Conservation (phyloP, 1,140 invertebrate species). For the Macrobrachium rosenbergii region DNA sequence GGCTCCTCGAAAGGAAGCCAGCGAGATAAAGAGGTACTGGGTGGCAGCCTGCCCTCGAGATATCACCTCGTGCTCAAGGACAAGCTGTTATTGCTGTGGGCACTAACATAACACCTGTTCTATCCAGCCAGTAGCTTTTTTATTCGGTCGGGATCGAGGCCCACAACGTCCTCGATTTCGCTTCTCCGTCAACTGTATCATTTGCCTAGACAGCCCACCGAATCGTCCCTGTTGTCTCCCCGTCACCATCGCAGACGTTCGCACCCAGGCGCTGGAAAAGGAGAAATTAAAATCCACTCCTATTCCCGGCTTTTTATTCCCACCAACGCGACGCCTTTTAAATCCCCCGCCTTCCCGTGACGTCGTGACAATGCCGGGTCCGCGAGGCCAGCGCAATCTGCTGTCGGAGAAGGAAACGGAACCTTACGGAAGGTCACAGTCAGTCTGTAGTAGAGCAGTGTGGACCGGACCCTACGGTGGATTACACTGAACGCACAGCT, state of each 20-base stretch:
- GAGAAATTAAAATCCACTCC: neutral
- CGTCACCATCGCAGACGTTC: too few relatives aligned
- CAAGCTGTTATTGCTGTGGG: too few relatives aligned
- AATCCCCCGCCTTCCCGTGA: constrained; percentile 14
- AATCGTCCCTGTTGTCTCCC: too few relatives aligned
- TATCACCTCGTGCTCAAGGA: too few relatives aligned
- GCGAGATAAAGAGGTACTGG: neutral
- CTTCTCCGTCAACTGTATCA: too few relatives aligned
- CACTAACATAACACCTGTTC: too few relatives aligned
- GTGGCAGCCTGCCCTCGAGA: neutral
- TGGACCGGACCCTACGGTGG: constrained; percentile 21
- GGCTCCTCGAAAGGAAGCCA: neutral
- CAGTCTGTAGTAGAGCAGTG: constrained; percentile 22
- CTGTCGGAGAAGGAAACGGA: constrained; percentile 33
- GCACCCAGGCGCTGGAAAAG: neutral
- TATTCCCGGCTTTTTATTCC: neutral
- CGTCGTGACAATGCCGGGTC: neutral
- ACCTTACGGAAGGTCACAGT: constrained; percentile 42
- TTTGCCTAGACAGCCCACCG: too few relatives aligned
- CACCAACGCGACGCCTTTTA: constrained; percentile 10
- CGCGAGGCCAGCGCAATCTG: constrained; percentile 14
- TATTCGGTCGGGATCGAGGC: too few relatives aligned
- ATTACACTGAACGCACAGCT: constrained; percentile 27
- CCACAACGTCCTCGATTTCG: too few relatives aligned
- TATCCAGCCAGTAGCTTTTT: too few relatives aligned